phyloP scores from a whole-genome alignment of 2,888 invertebrate species.

The Plagodis pulveraria region DNA sequence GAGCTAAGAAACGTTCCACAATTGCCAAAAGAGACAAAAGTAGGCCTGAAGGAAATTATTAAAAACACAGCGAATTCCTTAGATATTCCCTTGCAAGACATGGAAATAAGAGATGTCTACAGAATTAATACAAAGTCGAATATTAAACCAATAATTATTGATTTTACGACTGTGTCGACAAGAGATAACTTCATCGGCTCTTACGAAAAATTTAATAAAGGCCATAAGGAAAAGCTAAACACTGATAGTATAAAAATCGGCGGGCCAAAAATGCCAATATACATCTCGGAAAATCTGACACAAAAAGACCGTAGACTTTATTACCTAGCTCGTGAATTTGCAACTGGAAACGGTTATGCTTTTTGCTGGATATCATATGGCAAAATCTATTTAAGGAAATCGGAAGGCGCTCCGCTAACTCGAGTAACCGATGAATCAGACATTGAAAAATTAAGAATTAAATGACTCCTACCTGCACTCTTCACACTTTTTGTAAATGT shows the following conservation, averaged over 20 bases:
- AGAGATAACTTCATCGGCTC: not conserved
- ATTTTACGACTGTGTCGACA: slow-evolving; percentile 33
- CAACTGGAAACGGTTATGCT: not conserved
- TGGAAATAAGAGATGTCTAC: not conserved
- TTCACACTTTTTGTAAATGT: too few relatives aligned
- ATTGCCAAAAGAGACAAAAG: not conserved
- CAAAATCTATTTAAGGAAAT: not conserved
- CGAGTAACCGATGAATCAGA: not conserved
- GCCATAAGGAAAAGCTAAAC: not conserved
- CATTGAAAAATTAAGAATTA: not conserved
- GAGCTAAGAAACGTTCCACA: slow-evolving; percentile 3
- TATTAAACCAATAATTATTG: slow-evolving; percentile 34
- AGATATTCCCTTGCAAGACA: not conserved
- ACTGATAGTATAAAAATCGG: not conserved
- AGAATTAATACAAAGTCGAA: not conserved
- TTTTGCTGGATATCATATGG: slow-evolving; percentile 2
- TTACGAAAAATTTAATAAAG: not conserved
- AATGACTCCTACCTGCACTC: not conserved
- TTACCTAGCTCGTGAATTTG: not conserved
- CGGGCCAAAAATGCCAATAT: not conserved
- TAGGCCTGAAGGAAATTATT: not conserved
- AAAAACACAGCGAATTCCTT: not conserved
- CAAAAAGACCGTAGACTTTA: not conserved
- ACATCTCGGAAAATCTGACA: not conserved
- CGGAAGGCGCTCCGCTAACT: not conserved